Evolutionary conservation across 2,888 invertebrate species (phyloP).

Genomic region (Rhagonycha lutea): DNA sequence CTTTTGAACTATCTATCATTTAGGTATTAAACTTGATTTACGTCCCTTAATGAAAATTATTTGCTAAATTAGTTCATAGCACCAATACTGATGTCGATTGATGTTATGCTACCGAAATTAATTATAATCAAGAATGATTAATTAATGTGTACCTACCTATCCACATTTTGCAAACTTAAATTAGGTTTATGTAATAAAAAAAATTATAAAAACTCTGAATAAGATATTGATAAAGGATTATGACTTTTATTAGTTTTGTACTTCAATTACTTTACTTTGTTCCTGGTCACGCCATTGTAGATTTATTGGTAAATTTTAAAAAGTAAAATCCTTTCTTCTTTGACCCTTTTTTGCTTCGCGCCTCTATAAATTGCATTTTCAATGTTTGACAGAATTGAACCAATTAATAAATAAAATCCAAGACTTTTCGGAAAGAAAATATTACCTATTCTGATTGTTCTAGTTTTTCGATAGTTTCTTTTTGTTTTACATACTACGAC

Average conservation of each 20-base stretch:
- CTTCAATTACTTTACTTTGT: background rate
- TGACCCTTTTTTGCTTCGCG: background rate
- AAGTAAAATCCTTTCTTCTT: background rate
- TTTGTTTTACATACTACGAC: no score
- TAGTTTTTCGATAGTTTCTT: no score
- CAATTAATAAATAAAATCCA: no score
- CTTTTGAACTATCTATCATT: constrained; percentile 4
- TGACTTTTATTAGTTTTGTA: background rate
- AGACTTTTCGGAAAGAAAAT: no score
- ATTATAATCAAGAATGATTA: background rate
- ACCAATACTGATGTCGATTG: background rate
- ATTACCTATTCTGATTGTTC: no score
- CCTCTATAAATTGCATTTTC: no score
- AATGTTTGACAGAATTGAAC: no score
- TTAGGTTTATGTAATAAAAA: background rate
- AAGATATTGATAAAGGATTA: background rate
- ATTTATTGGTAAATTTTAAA: background rate
- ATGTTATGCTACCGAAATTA: background rate
- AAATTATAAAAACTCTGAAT: background rate
- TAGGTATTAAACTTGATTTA: constrained; percentile 7
- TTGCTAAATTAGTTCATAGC: background rate
- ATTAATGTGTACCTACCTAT: background rate
- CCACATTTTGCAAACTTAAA: background rate
- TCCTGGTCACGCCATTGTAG: background rate
- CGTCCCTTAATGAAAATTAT: constrained; percentile 2